Base-by-base conservation (phyloP, 1,140 invertebrate genomes). In the Cydia amplana region DNA sequence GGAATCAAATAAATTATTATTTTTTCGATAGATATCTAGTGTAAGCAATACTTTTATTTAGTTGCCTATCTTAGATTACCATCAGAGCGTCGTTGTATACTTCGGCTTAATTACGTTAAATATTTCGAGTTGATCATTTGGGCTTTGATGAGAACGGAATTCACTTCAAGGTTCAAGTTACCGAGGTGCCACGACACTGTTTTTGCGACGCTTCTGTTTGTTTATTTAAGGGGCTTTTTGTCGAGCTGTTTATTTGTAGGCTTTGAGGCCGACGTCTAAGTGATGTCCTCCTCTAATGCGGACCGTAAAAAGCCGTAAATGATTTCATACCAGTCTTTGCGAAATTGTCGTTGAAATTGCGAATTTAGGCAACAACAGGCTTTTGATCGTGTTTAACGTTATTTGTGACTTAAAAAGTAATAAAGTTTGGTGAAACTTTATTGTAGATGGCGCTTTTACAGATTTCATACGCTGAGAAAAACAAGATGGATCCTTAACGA, bases 221-320 rank as follows among this genome's bases (percentile, higher is more conserved):
- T 70, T 70, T 70, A 70, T 70, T 70, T 70, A 23, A 20, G 32
- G n/a, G 32, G 65, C 16, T 18, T 40, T 40, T 40, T 70, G 32
- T 40, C 18, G 32, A n/a, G 28, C 65, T 70, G 65, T 40, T 70
- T 70, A 70, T 70, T 70, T 70, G 65, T 40, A 40, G 65, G 65
- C 18, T 70, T 40, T 40, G 36, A 43, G 65, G 65, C 28, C n/a
- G 65, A 70, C 65, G 32, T 40, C 16, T 70, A 43, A 70, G 65
- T 70, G 65, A 70, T 70, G 65, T 40, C 65, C 65, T 70, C 2
- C n/a, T 14, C 65, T 70, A 40, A 67, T 67, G 64, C 28, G 64
- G 25, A 10, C 28, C 20, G 23, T 7, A 70, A 70, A 70, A 70
- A 36, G 16, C 16, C 9, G 55, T 60, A 3, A 16, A 40, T 18